These are phyloP conservation scores for Nomia melanderi DNA, from an alignment of 1,140 invertebrate species.

Conservation along the genomic window DNA sequence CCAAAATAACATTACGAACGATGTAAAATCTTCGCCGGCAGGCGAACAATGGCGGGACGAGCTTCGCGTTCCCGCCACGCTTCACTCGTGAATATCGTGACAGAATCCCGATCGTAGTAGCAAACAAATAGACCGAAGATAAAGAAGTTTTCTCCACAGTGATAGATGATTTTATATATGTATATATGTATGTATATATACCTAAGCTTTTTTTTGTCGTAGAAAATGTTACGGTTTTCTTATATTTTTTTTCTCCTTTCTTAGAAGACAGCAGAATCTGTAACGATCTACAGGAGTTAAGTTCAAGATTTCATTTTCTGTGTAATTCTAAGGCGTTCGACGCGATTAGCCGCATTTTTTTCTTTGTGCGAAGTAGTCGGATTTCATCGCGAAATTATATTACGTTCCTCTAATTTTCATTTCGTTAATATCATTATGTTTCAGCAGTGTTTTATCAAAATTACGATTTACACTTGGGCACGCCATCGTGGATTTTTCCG, in stretches of 20 bases:
- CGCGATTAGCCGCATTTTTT: too few species aligned
- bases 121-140: conserved; percentile 1
- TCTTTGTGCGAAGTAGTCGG: background rate
- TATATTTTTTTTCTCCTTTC: background rate
- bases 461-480: background rate
- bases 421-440: background rate
- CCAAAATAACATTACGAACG: conserved; percentile 18
- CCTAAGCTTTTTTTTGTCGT: background rate
- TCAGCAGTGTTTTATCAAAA: conserved; percentile 8
- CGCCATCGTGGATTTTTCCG: too few species aligned
- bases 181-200: too few species aligned
- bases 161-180: too few species aligned
- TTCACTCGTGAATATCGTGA: background rate
- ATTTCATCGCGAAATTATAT: background rate
- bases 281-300: background rate
- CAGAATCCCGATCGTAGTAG: too few species aligned
- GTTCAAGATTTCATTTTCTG: background rate
- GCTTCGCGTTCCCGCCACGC: background rate
- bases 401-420: background rate
- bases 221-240: conserved; percentile 13
- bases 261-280: background rate
- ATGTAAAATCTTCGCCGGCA: too few species aligned
- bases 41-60: background rate
- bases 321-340: background rate
- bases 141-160: background rate